These are phyloP conservation scores for Bradypus variegatus DNA, from an alignment of 2,797 vertebrate species.

Conservation along the genomic window DNA sequence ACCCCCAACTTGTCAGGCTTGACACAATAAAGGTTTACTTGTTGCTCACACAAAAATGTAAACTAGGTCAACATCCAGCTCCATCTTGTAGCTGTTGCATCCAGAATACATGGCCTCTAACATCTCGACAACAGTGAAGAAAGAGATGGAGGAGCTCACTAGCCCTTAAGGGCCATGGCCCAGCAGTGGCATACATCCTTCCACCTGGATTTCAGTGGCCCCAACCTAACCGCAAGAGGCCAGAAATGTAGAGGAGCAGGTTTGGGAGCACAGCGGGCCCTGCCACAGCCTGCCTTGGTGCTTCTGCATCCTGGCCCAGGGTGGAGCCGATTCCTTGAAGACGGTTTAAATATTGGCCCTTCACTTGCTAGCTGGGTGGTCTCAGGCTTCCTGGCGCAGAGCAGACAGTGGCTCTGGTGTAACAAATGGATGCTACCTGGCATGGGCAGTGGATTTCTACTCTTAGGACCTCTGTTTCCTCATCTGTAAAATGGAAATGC, in stretches of 20 bases:
- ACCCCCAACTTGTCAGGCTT: background rate
- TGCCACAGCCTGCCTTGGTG: background rate
- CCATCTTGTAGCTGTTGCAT: background rate
- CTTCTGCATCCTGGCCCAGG: background rate
- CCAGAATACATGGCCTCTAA: background rate
- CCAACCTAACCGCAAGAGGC: background rate
- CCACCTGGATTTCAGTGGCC: background rate
- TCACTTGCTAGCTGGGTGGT: background rate
- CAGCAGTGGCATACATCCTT: rapidly evolving
- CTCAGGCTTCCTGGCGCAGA: background rate
- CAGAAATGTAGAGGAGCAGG: rapidly evolving
- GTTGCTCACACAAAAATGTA: background rate
- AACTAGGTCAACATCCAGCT: background rate
- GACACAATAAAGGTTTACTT: background rate
- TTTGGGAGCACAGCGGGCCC: background rate
- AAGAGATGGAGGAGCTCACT: background rate
- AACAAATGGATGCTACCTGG: background rate
- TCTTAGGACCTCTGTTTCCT: background rate
- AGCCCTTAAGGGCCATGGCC: background rate
- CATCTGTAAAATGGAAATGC: background rate
- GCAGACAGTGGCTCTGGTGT: background rate
- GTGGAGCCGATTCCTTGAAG: background rate
- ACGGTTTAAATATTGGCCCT: background rate
- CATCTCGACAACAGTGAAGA: background rate
- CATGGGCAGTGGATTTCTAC: rapidly evolving